Evolutionary conservation across 2,797 vertebrate genomes (phyloP).

Genomic region (Fistularia tabacaria): DNA sequence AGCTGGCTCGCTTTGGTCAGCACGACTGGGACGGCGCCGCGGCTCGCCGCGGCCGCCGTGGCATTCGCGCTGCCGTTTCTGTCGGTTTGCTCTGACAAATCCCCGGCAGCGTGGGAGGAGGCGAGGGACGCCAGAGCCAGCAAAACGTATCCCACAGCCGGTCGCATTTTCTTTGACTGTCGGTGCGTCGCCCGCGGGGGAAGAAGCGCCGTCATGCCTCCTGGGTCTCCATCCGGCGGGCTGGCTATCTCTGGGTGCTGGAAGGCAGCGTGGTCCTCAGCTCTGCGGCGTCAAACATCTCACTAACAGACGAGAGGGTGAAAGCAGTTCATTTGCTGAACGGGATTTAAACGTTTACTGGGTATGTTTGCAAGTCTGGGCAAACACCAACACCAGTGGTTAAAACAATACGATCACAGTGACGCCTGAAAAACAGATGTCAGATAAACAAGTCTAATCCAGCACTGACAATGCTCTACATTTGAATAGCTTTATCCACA

Average conservation of each 20-base stretch:
- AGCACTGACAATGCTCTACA: too few relatives aligned
- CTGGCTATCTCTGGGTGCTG: conserved; percentile 62
- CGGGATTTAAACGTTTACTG: too few relatives aligned
- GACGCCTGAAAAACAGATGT: too few relatives aligned
- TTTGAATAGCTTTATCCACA: too few relatives aligned
- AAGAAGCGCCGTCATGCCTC: conserved; percentile 55
- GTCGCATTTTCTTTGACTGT: conserved; percentile 66
- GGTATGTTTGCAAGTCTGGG: too few relatives aligned
- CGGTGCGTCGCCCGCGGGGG: conserved; percentile 21
- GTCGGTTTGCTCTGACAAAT: conserved; percentile 20
- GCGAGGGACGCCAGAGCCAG: conserved; percentile 63
- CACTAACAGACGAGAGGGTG: conserved; percentile 63
- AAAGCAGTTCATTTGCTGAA: neutral
- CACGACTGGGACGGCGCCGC: conserved; percentile 76
- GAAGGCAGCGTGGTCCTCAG: conserved; percentile 41
- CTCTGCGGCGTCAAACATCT: conserved; percentile 34
- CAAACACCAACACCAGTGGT: too few relatives aligned
- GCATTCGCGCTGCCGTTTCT: conserved; percentile 53
- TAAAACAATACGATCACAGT: too few relatives aligned
- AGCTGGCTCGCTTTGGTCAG: conserved; percentile 82
- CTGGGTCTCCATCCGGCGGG: conserved; percentile 47
- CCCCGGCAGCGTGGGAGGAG: conserved; percentile 61
- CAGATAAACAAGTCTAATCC: too few relatives aligned
- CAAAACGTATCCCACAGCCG: conserved; percentile 29
- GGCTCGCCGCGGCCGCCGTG: conserved; percentile 46